A percentile compares a stretch with the other conserved stretches of the same genome.
These are phyloP conservation scores for Drosophila setifemur DNA, from an alignment of 1,140 invertebrate genomes.

Conservation along the genomic window DNA sequence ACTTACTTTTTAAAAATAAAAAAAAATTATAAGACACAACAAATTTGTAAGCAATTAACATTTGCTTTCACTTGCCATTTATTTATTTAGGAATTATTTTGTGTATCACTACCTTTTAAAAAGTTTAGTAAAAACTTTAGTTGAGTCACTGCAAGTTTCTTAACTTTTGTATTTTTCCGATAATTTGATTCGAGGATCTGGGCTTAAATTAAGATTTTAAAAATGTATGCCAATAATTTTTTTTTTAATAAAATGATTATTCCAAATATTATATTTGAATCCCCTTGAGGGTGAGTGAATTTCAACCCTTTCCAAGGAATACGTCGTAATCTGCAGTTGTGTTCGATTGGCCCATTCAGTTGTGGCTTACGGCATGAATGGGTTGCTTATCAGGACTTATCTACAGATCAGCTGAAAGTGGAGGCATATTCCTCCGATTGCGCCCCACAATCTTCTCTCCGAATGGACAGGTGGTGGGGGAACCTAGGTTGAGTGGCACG, in stretches of 20 bases:
- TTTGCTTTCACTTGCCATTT: no score
- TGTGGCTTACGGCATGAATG: conserved; percentile 5
- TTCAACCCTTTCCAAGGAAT: not conserved
- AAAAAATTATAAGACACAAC: no score
- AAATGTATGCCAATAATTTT: no score
- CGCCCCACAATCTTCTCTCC: conserved; percentile 10
- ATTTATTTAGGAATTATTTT: no score
- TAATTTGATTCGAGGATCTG: no score
- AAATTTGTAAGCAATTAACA: no score
- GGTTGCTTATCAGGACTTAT: conserved; percentile 13
- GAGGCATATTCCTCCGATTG: not conserved
- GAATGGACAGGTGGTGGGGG: conserved; percentile 6
- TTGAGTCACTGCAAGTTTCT: no score
- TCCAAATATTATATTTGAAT: no score
- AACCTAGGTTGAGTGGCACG: conserved; percentile 2
- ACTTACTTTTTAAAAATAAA: no score
- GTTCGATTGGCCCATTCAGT: not conserved
- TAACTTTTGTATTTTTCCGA: not conserved
- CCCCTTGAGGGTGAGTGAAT: no score
- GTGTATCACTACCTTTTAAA: no score
- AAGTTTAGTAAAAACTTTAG: not conserved
- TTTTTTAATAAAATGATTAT: not conserved
- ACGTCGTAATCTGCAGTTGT: not conserved
- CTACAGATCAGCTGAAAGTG: conserved; percentile 5
- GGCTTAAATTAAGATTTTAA: no score